A percentile compares a stretch with the other conserved stretches of the same genome.
Conservation (phyloP, 2,888 invertebrate genomes). For the Papilio elwesi region DNA sequence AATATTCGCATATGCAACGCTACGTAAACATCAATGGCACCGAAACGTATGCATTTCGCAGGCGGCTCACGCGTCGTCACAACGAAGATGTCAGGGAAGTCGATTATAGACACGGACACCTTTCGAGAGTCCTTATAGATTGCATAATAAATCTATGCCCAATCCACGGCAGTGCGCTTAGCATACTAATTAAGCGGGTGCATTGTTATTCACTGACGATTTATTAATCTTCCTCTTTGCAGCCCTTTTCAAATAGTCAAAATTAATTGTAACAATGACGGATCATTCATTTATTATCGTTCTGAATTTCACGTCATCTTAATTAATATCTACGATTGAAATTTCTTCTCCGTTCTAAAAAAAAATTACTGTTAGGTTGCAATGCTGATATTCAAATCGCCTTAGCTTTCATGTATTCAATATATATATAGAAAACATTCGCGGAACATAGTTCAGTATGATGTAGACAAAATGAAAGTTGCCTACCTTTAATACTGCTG, state of each 20-base stretch:
- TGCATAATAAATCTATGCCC: slow-evolving; percentile 29
- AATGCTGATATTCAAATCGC: not conserved
- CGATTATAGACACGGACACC: slow-evolving; percentile 28
- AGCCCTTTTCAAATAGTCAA: too few species aligned
- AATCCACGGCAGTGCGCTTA: slow-evolving; percentile 6
- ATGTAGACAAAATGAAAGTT: slow-evolving; percentile 17
- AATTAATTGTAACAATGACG: too few species aligned
- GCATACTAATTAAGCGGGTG: slow-evolving; percentile 31
- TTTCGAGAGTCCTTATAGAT: slow-evolving; percentile 32
- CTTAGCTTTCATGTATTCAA: not conserved
- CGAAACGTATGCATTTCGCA: slow-evolving; percentile 25
- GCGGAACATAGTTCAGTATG: not conserved
- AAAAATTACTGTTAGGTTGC: not conserved
- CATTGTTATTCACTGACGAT: not conserved
- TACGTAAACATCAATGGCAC: slow-evolving; percentile 12
- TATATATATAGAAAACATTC: not conserved
- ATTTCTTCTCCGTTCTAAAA: not conserved
- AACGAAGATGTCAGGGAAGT: slow-evolving; percentile 22
- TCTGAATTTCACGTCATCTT: not conserved
- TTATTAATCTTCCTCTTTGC: too few species aligned
- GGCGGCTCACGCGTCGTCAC: slow-evolving; percentile 24
- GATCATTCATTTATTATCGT: too few species aligned
- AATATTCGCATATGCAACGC: slow-evolving; percentile 7
- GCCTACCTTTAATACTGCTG: slow-evolving; percentile 82
- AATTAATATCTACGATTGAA: not conserved